Base-by-base conservation (phyloP, 2,113 vertebrate genomes). In the Pica pica region DNA sequence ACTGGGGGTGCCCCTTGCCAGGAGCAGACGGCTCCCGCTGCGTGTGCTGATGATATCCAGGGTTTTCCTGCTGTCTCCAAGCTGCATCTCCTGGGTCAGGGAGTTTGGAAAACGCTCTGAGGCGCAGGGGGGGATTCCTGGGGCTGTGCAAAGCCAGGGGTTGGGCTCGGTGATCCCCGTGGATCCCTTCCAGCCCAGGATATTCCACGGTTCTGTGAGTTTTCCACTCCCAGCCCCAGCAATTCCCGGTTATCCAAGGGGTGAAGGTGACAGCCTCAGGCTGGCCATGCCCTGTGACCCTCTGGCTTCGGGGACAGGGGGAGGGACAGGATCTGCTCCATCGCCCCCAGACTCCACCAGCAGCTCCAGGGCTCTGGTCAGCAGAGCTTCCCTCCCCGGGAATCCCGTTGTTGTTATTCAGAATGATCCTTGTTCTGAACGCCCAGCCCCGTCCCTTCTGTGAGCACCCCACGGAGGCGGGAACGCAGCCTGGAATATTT, bases 31-130 rank as follows among this genome's bases (percentile, higher is more conserved):
- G 26, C 7, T 74, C 78, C 30, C 47, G 47, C 33, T 52, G 9
- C 0, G 4, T 0, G 1, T 4, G 60, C 5, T 8, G 47, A 24
- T 12, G 67, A 5, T 10, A 60, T 16, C 11, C 53, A n/a, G 63
- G 57, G 33, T 24, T 42, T 20, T 47, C 26, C 61, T 42, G 6
- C 57, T 33, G n/a, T 23, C 19, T 57, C 31, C 53, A n/a, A 33
- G 16, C 11, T 14, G 6, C 39, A 53, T 10, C 41, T 37, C 16
- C n/a, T 2, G 37, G 67, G 12, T 6, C 21, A 24, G 39, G 42
- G 46, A 37, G 9, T 31, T 6, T 30, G 67, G 49, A 16, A 47
- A 20, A 4, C 1, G 8, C 75, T 28, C 42, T 41, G 50, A 24
- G 61, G 52, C 52, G 15, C 26, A 18, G 50, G 35, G 35, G 9